Conservation (phyloP, 1,140 invertebrate genomes). For the Zaprionus nigranus region DNA sequence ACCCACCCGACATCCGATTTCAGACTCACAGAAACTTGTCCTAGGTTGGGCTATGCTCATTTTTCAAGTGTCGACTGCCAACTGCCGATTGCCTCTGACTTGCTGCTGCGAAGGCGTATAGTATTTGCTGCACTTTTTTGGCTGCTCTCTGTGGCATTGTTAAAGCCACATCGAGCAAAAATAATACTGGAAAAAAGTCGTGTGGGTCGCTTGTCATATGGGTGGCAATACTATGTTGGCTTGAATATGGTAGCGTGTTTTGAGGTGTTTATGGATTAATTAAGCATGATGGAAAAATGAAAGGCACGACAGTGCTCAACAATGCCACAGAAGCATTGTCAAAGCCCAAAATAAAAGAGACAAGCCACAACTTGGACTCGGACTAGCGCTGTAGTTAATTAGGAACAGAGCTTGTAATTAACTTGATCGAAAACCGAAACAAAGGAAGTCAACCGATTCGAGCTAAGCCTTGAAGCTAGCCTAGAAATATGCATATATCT, state of each 20-base stretch:
- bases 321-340: slow-evolving; percentile 32
- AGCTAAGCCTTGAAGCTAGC: slow-evolving; percentile 48
- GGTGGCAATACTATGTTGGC: slow-evolving; percentile 47
- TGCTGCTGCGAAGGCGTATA: slow-evolving; percentile 51
- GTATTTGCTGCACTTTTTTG: slow-evolving; percentile 67
- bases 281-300: slow-evolving; percentile 67
- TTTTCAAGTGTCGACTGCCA: slow-evolving; percentile 39
- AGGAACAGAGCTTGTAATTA: slow-evolving; percentile 32
- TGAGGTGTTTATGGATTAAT: slow-evolving; percentile 79
- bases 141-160: slow-evolving; percentile 73
- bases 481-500: slow-evolving; percentile 33
- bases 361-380: slow-evolving; percentile 19
- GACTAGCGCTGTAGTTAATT: slow-evolving; percentile 29
- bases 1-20: slow-evolving; percentile 33
- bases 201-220: slow-evolving; percentile 73
- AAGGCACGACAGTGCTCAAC: slow-evolving; percentile 41
- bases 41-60: slow-evolving; percentile 61
- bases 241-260: slow-evolving; percentile 76
- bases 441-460: slow-evolving; percentile 36
- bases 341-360: slow-evolving; percentile 18
- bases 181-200: slow-evolving; percentile 50
- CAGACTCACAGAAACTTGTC: slow-evolving; percentile 51
- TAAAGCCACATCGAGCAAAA: slow-evolving; percentile 12
- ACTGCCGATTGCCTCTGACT: slow-evolving; percentile 22
- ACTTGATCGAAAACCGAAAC: slow-evolving; percentile 21